These are phyloP conservation scores for Heliconius ismenius DNA, from an alignment of 2,888 invertebrate species.

Conservation along the genomic window DNA sequence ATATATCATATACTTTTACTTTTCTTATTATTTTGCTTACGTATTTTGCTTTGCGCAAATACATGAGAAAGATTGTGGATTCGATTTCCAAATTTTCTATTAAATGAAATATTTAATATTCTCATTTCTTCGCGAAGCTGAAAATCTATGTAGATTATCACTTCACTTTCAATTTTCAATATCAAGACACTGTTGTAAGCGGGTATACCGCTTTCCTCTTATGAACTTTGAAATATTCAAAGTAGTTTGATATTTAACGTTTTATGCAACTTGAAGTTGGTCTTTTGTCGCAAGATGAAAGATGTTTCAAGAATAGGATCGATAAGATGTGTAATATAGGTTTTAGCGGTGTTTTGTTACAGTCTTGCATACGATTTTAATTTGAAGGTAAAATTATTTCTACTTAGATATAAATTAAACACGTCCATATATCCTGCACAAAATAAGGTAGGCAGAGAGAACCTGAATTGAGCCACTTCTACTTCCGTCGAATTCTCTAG, in stretches of 20 bases:
- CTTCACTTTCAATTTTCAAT: neutral
- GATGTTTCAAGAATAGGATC: slow-evolving; percentile 28
- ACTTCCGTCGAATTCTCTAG: neutral
- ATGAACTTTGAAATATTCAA: slow-evolving; percentile 22
- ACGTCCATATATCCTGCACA: no score
- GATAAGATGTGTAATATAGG: slow-evolving; percentile 15
- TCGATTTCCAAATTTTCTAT: neutral
- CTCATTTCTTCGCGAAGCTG: neutral
- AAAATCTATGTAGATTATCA: neutral
- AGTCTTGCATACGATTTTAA: neutral
- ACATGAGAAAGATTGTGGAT: neutral
- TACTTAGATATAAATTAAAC: no score
- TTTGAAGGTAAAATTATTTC: neutral
- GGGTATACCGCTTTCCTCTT: slow-evolving; percentile 10
- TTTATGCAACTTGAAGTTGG: slow-evolving; percentile 21
- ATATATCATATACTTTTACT: neutral
- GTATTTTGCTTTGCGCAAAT: neutral
- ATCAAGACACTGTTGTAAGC: neutral
- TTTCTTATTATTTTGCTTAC: no score
- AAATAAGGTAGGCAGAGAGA: no score
- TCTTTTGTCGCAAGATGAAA: slow-evolving; percentile 30
- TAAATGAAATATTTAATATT: neutral
- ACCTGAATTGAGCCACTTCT: neutral
- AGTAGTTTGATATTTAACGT: slow-evolving; percentile 29
- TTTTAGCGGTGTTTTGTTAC: slow-evolving; percentile 29